These are phyloP conservation scores for Teleopsis dalmanni DNA, from an alignment of 1,140 invertebrate genomes.

Conservation along the genomic window DNA sequence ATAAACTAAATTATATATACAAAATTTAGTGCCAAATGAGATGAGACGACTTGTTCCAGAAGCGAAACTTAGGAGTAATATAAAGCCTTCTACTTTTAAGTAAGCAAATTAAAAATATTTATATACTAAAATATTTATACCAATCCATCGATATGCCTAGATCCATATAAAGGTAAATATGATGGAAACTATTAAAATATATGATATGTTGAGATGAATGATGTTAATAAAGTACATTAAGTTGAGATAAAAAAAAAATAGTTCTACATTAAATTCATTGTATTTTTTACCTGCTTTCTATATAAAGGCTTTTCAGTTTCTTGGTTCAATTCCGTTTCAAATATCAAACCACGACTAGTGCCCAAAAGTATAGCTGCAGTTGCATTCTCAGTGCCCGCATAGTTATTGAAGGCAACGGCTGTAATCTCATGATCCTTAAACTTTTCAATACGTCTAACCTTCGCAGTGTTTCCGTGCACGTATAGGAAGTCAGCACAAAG, in stretches of 20 bases:
- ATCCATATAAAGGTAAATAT: no score
- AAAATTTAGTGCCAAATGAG: no score
- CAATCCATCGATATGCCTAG: no score
- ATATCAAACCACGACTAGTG: conserved; percentile 82
- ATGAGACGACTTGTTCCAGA: no score
- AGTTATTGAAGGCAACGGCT: conserved; percentile 82
- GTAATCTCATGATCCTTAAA: conserved; percentile 80
- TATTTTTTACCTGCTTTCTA: conserved; percentile 68
- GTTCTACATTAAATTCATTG: no score
- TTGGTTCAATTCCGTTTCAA: conserved; percentile 78
- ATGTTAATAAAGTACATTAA: neutral
- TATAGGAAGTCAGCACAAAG: conserved; percentile 71
- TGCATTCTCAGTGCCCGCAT: conserved; percentile 60
- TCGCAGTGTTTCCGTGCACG: conserved; percentile 57
- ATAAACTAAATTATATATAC: neutral
- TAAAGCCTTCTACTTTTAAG: no score
- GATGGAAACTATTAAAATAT: no score
- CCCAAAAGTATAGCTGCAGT: conserved; percentile 80
- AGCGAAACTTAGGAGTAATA: no score
- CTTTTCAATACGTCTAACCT: conserved; percentile 56
- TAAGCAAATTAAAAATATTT: no score
- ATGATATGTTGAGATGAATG: neutral
- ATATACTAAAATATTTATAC: no score
- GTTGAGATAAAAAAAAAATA: no score
- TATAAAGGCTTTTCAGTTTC: conserved; percentile 76